Evolutionary conservation across 1,140 invertebrate genomes (phyloP), one percentile per base, ranked within the genome.

Genomic region (Matsumurasca onukii): DNA sequence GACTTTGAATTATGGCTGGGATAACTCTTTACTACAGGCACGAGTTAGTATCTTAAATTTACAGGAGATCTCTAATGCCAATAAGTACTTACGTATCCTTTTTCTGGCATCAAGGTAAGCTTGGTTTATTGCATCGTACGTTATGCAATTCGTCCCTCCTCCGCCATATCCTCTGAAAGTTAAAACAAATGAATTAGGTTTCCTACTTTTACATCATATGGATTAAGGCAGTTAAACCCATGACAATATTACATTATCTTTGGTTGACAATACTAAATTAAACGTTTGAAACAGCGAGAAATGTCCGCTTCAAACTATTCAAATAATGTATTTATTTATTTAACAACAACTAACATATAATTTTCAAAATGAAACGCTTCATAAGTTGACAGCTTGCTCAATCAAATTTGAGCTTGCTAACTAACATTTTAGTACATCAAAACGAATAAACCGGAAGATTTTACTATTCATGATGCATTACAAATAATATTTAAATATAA

Each of bases 61-160:
- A n/a, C n/a, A n/a, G n/a, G n/a, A n/a, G n/a, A n/a, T n/a, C n/a
- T n/a, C n/a, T n/a, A n/a, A n/a, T n/a, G 17, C 17, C 5, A 39
- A 39, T 9, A 39, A 9, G 59, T 73, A 88, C 88, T 90, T 86
- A 92, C 91, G 84, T 74, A 93, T 89, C 80, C 91, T 88, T 79
- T 92, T 91, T 73, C 92, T 86, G 12, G 93, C 93, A 76, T 95
- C 89, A 57, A 91, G 78, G 79, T 95, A 94, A 49, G 94, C 93
- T 70, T 90, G 87, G 81, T 97, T 95, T 61, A 97, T 86, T 45
- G 93, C 93, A 73, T 95, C 92, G 77, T 94, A 95, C 15, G 93
- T 95, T 75, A 97, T 95, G 79, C 94, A 97, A n/a, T n/a, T n/a
- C 17, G 74, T 69, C 29, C 90, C 90, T 66, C 88, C 85, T 49